Percentiles rank a stretch among this genome's conserved stretches.
phyloP scores from a whole-genome alignment of 2,797 vertebrate species.

The Myotis myotis region DNA sequence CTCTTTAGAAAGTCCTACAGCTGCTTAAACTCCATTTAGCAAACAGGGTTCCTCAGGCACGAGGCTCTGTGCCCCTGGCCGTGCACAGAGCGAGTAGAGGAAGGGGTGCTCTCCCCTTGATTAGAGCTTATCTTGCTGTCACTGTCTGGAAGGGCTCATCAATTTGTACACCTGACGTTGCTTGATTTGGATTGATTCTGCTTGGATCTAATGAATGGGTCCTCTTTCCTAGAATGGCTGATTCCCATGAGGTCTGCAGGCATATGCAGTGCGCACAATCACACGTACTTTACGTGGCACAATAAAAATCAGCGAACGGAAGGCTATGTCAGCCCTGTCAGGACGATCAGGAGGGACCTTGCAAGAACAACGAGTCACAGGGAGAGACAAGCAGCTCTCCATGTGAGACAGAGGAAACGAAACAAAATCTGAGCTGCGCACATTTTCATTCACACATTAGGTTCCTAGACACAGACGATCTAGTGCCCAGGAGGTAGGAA shows the following conservation, averaged over 20 bases:
- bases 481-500: not conserved
- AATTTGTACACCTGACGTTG: not conserved
- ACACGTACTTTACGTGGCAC: not conserved
- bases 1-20: not conserved
- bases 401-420: rapidly evolving
- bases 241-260: not conserved
- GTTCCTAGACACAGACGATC: not conserved
- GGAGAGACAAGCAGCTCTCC: not conserved
- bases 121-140: rapidly evolving
- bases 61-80: not conserved
- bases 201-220: not conserved
- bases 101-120: rapidly evolving
- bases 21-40: not conserved
- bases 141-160: not conserved
- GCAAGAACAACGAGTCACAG: not conserved
- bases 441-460: not conserved
- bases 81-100: not conserved
- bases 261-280: not conserved
- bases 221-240: not conserved
- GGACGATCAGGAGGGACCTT: not conserved
- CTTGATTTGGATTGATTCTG: not conserved
- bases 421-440: not conserved
- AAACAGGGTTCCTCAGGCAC: not conserved
- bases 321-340: not conserved
- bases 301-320: not conserved